phyloP scores from a whole-genome alignment of 1,140 invertebrate genomes.

The Antheraea mylitta region DNA sequence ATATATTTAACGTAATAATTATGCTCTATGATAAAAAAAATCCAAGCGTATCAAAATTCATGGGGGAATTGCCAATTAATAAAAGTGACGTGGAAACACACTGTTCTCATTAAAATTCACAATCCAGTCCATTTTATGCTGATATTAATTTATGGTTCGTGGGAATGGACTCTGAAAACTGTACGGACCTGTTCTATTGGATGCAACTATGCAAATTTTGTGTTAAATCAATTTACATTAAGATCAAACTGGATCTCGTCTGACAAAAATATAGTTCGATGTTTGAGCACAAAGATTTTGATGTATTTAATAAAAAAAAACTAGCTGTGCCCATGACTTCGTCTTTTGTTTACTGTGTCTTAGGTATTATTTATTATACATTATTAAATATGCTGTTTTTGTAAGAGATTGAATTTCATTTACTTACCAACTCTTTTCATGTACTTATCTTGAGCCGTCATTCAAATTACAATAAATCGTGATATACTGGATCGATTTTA shows the following conservation, averaged over 20 bases:
- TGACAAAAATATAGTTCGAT: neutral
- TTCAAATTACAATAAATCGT: too few species aligned
- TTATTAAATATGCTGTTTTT: too few species aligned
- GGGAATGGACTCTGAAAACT: constrained; percentile 11
- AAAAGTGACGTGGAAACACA: neutral
- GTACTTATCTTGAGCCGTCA: too few species aligned
- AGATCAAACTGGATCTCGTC: neutral
- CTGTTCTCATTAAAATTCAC: constrained; percentile 12
- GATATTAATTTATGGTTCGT: constrained; percentile 3
- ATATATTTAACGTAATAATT: too few species aligned
- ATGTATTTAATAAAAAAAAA: too few species aligned
- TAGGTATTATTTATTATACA: too few species aligned
- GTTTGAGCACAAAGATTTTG: neutral
- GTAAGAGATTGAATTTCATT: too few species aligned
- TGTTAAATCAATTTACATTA: constrained; percentile 11
- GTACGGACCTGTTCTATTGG: constrained; percentile 13
- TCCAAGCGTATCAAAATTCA: constrained; percentile 1
- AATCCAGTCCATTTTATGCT: constrained; percentile 1
- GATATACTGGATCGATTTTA: too few species aligned
- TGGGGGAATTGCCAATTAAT: neutral
- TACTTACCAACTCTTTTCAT: too few species aligned
- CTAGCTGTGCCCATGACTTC: too few species aligned
- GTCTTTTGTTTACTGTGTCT: too few species aligned
- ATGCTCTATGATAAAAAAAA: neutral
- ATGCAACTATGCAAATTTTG: constrained; percentile 13